Evolutionary conservation across 2,797 vertebrate genomes (phyloP), one percentile per base, ranked within the genome.

Genomic region (Spheniscus humboldti): DNA sequence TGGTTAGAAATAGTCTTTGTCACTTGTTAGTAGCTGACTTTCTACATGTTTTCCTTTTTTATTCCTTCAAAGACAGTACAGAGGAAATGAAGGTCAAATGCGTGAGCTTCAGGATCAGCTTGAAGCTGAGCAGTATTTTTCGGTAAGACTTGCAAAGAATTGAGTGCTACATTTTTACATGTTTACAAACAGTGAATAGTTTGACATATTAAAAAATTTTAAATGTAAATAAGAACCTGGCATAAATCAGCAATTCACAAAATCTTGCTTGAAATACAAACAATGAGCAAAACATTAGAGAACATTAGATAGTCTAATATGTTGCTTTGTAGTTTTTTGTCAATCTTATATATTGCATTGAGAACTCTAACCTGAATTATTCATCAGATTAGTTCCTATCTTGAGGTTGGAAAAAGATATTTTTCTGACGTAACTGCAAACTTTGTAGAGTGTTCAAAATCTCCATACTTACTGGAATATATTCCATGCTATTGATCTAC

Each of bases 71-170:
- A 98, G 99, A 97, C 99, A 99, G 78, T 99, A 99, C 97, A 98
- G 99, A 98, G 99, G 99, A 97, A 99, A 99, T 92, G 99, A 99
- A 98, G 99, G 99, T 96, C 99, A 99, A 98, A 99, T 99, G 99
- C 98, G 99, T 96, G 99, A 99, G 97, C 99, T 99, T 95, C 99
- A 99, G 98, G 99, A 99, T 98, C 99, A 99, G 90, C 99, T 99
- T 92, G 99, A 99, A 98, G 99, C 99, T 39, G 99, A 99, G 97
- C 99, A 99, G 93, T 99, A 99, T 98, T 99, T 99, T 98, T 99
- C 99, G 96, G 99, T 99, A 98, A 99, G 99, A 98, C 30, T 84
- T 75, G 6, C 18, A 24, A 77, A 77, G 56, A 67, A 50, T 72
- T 73, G 50, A 52, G 6, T 55, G 35, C 22, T 79, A 17, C 6